These are phyloP conservation scores for Calyptomena viridis DNA, from an alignment of 2,113 vertebrate species.

Conservation along the genomic window DNA sequence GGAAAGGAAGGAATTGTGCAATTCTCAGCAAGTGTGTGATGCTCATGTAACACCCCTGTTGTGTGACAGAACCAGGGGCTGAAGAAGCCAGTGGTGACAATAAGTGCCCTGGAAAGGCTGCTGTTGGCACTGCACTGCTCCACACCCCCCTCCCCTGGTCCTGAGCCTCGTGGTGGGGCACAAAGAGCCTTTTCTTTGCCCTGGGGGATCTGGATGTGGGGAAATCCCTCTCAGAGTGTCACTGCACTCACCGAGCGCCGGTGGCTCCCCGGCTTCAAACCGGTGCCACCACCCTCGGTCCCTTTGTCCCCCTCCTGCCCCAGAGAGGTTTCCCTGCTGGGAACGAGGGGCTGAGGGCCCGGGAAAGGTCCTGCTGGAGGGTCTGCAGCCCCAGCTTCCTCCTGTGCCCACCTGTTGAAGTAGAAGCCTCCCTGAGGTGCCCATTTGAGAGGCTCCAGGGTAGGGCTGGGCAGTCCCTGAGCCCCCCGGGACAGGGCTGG, in stretches of 20 bases:
- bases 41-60: background rate
- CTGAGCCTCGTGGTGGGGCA: background rate
- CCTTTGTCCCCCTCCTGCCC: background rate
- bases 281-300: background rate
- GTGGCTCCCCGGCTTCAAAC: conserved; percentile 43
- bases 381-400: background rate
- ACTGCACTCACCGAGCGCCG: conserved; percentile 74
- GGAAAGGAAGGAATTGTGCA: background rate
- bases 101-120: no score
- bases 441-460: no score
- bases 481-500: background rate
- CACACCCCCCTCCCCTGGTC: background rate
- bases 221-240: conserved; percentile 57
- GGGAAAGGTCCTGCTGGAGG: background rate
- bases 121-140: background rate
- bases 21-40: background rate
- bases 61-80: background rate
- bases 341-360: background rate
- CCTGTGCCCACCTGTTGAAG: conserved; percentile 15
- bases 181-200: background rate
- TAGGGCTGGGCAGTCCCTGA: no score
- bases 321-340: background rate
- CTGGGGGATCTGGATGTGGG: no score
- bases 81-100: no score
- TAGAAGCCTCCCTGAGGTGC: background rate